Conservation (phyloP, 1,140 invertebrate genomes). For the Lysiphlebus fabarum region DNA sequence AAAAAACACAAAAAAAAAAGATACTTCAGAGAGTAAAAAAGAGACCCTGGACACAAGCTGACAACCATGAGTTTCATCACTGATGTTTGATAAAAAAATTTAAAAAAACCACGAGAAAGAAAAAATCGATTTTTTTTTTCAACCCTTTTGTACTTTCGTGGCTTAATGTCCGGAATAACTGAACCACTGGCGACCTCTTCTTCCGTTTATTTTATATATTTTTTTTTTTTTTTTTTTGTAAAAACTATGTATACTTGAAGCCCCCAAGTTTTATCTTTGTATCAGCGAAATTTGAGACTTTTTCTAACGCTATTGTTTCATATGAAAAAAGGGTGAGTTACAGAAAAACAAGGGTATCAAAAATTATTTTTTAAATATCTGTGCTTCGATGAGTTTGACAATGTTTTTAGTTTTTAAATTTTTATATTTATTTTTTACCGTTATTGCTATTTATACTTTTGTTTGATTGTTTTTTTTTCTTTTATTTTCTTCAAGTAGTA, state of each 20-base stretch:
- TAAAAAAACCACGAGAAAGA: background rate
- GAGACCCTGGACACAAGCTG: conserved; percentile 14
- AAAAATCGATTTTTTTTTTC: background rate
- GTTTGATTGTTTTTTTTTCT: conserved; percentile 2
- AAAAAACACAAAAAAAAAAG: conserved; percentile 15
- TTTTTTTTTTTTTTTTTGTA: conserved; percentile 11
- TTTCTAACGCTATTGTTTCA: conserved; percentile 52
- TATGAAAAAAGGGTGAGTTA: conserved; percentile 37
- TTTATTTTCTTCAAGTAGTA: conserved; percentile 1
- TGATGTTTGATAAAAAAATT: background rate
- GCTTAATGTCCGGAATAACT: background rate
- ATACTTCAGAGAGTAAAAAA: background rate
- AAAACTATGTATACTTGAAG: conserved; percentile 22
- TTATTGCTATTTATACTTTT: background rate
- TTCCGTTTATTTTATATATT: too few relatives aligned
- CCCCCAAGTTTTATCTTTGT: conserved; percentile 44
- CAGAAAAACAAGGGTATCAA: conserved; percentile 27
- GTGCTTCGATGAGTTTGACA: conserved; percentile 4
- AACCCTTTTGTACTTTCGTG: background rate
- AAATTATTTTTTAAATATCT: conserved; percentile 1
- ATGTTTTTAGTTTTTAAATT: conserved; percentile 1
- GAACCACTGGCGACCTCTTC: conserved; percentile 9
- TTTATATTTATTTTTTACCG: background rate
- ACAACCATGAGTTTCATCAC: background rate
- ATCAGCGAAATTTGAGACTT: conserved; percentile 56